These are phyloP conservation scores for Propithecus coquereli DNA, from an alignment of 2,113 vertebrate genomes.

Conservation along the genomic window DNA sequence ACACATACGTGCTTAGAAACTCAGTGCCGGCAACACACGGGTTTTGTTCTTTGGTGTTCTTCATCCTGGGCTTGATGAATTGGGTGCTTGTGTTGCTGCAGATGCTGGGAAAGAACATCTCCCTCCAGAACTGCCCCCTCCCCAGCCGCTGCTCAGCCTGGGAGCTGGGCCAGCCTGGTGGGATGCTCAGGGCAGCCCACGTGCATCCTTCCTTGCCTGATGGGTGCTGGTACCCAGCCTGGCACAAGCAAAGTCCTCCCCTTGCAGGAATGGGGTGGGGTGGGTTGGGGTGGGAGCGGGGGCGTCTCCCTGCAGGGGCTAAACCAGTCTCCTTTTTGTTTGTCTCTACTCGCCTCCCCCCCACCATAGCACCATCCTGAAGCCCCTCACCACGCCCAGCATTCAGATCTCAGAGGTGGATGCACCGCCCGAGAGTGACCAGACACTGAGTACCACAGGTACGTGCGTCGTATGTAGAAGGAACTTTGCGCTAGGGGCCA, in stretches of 20 bases:
- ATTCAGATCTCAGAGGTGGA: constrained; percentile 77
- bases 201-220: not conserved
- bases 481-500: no score
- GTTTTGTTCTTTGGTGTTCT: not conserved
- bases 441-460: constrained; percentile 47
- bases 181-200: not conserved
- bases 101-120: not conserved
- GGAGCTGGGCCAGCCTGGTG: not conserved
- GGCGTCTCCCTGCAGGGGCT: not conserved
- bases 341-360: not conserved
- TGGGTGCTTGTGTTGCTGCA: not conserved
- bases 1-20: not conserved
- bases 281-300: not conserved
- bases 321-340: not conserved
- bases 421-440: accelerated
- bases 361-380: constrained; percentile 74
- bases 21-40: not conserved
- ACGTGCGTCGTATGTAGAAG: accelerated
- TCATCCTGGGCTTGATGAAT: not conserved
- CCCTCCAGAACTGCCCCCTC: not conserved
- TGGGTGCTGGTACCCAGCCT: not conserved
- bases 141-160: not conserved
- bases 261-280: not conserved
- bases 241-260: not conserved
- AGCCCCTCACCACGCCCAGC: constrained; percentile 80